Percentiles rank a stretch among this genome's conserved stretches.
Evolutionary conservation across 2,797 vertebrate genomes (phyloP).

Genomic region (Clarias laeviceps): DNA sequence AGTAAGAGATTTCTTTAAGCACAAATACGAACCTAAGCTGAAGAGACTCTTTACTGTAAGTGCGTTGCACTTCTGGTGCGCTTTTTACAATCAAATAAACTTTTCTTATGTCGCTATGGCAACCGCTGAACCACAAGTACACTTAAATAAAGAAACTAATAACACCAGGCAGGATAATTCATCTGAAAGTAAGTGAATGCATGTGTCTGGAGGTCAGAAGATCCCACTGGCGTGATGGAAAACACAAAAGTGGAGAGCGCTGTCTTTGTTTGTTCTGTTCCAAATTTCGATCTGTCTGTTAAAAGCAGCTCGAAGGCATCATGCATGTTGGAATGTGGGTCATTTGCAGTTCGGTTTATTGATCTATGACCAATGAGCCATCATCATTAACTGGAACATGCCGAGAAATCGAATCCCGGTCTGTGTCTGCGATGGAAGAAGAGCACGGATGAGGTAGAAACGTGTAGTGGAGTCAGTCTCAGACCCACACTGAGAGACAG

Average conservation of each 20-base stretch:
- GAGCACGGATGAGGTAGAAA: not conserved
- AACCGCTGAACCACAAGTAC: not conserved
- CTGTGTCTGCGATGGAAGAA: not conserved
- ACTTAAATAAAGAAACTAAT: not conserved
- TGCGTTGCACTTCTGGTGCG: not conserved
- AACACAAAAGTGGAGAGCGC: not conserved
- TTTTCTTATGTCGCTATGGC: not conserved
- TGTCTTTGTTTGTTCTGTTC: not conserved
- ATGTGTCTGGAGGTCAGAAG: not conserved
- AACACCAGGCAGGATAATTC: not conserved
- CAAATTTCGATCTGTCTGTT: not conserved
- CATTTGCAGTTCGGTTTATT: conserved; percentile 22
- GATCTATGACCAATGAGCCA: not conserved
- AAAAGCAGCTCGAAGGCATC: not conserved
- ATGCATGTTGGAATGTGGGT: not conserved
- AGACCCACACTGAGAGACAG: conserved; percentile 32
- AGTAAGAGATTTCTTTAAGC: not conserved
- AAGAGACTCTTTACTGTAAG: not conserved
- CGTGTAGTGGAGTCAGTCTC: not conserved
- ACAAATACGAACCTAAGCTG: not conserved
- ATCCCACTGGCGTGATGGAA: not conserved
- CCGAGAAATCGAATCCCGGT: not conserved
- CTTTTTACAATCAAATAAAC: conserved; percentile 13
- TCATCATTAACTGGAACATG: conserved; percentile 9
- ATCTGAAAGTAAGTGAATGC: not conserved